Conservation (phyloP, 2,797 vertebrate genomes). For the Bufotes viridis region DNA sequence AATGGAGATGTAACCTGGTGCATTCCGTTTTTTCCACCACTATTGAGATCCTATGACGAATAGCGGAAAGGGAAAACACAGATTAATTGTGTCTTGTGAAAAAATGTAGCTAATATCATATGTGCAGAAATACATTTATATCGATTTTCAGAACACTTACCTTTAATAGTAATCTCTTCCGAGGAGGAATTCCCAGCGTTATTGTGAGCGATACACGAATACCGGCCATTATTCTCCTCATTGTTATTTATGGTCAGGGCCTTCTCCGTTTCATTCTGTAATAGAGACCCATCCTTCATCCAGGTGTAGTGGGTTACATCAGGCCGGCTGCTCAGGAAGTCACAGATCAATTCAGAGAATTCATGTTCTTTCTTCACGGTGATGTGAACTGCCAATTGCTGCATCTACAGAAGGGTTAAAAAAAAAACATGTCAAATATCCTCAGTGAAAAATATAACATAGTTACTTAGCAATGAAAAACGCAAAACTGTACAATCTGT, state of each 20-base stretch:
- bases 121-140: too few relatives aligned
- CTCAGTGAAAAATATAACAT: too few relatives aligned
- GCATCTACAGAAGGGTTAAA: background rate
- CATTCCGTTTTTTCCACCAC: too few relatives aligned
- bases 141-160: too few relatives aligned
- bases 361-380: background rate
- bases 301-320: slow-evolving; percentile 5
- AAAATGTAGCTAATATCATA: too few relatives aligned
- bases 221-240: background rate
- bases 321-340: background rate
- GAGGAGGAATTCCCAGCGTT: background rate
- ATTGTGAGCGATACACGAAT: background rate
- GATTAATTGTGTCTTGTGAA: too few relatives aligned
- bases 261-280: background rate
- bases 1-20: too few relatives aligned
- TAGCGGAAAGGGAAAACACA: too few relatives aligned
- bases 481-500: too few relatives aligned
- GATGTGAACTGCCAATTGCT: background rate
- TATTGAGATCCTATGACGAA: too few relatives aligned
- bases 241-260: background rate
- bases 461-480: too few relatives aligned
- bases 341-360: background rate
- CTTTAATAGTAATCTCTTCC: background rate
- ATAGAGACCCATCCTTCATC: background rate
- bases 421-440: background rate